These are phyloP conservation scores for Rhinogobio ventralis DNA, from an alignment of 2,797 vertebrate genomes.

Conservation along the genomic window DNA sequence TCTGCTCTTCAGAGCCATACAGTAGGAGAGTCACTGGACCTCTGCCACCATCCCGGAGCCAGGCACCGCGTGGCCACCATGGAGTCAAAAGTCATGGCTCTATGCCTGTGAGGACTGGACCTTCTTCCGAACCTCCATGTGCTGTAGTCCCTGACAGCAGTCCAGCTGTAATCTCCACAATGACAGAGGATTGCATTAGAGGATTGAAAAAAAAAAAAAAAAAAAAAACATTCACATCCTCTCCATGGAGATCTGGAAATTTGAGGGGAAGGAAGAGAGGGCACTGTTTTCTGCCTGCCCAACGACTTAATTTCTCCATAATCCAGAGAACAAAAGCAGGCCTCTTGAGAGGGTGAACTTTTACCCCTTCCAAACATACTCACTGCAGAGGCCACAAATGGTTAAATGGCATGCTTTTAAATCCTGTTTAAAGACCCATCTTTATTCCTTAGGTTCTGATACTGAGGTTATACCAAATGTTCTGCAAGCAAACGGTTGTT, in stretches of 20 bases:
- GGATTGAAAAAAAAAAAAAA: conserved; percentile 47
- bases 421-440: conserved; percentile 37
- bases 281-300: conserved; percentile 66
- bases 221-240: conserved; percentile 70
- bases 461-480: neutral
- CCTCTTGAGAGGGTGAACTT: conserved; percentile 72
- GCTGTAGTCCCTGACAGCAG: conserved; percentile 60
- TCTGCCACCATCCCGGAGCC: conserved; percentile 37
- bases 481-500: neutral
- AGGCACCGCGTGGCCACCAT: conserved; percentile 33
- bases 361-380: conserved; percentile 62
- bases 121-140: conserved; percentile 57
- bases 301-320: conserved; percentile 60
- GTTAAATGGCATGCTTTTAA: conserved; percentile 57
- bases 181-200: conserved; percentile 70
- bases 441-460: neutral
- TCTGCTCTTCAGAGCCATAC: conserved; percentile 40
- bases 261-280: conserved; percentile 62
- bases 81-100: conserved; percentile 29
- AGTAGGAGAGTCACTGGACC: conserved; percentile 34
- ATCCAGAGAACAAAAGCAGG: conserved; percentile 72
- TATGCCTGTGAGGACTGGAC: conserved; percentile 27
- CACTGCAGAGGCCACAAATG: conserved; percentile 64
- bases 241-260: conserved; percentile 70
- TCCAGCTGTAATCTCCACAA: conserved; percentile 63